phyloP scores from a whole-genome alignment of 2,888 invertebrate genomes.

The Sinelater perroti region DNA sequence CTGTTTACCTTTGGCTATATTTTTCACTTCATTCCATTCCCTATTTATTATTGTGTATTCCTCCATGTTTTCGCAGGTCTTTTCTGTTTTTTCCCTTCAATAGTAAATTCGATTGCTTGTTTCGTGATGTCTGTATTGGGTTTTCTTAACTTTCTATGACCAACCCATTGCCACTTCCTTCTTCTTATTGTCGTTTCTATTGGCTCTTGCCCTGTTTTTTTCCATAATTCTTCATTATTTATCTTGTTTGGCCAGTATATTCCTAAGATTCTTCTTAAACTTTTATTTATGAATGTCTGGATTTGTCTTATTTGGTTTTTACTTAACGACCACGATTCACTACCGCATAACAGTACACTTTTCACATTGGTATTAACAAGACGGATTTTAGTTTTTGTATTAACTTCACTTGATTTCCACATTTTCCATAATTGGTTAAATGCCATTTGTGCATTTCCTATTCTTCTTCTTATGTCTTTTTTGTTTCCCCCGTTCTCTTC shows the following conservation, averaged over 20 bases:
- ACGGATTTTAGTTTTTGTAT: constrained; percentile 1
- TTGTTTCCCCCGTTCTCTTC: not conserved
- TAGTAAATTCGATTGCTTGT: no score
- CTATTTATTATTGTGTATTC: no score
- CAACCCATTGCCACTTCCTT: constrained; percentile 1
- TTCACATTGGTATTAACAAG: not conserved
- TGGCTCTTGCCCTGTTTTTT: not conserved
- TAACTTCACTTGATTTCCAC: not conserved
- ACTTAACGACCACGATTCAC: not conserved
- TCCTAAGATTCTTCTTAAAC: not conserved
- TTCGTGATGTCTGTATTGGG: no score
- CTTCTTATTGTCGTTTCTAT: not conserved
- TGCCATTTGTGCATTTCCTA: not conserved
- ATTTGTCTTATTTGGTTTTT: not conserved
- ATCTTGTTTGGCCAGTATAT: not conserved
- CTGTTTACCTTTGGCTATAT: no score
- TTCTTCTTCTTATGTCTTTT: not conserved
- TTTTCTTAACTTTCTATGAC: no score
- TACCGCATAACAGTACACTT: not conserved
- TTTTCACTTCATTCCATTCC: no score
- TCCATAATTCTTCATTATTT: not conserved
- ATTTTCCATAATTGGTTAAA: not conserved
- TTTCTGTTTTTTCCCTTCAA: no score
- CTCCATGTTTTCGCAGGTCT: no score
- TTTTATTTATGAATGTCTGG: not conserved